Conservation (phyloP, 2,888 invertebrate genomes). For the Pyrgus malvae region DNA sequence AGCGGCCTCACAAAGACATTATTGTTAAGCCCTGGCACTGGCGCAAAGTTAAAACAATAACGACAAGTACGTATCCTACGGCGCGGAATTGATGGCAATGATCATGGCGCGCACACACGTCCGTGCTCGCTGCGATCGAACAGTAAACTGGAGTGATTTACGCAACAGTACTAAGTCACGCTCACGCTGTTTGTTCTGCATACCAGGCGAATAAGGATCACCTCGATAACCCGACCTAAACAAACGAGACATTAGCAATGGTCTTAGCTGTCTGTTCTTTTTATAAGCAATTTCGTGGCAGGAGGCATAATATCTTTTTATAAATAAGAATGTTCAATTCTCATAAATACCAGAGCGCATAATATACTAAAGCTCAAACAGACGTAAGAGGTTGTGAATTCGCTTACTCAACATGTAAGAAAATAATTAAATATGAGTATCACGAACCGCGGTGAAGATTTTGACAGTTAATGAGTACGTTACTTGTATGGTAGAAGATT, state of each 20-base stretch:
- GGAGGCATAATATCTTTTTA: too few relatives aligned
- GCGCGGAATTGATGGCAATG: slow-evolving; percentile 51
- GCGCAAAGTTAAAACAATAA: slow-evolving; percentile 54
- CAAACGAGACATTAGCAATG: slow-evolving; percentile 60
- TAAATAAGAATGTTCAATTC: too few relatives aligned
- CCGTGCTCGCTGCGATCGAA: slow-evolving; percentile 41
- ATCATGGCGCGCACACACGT: slow-evolving; percentile 52
- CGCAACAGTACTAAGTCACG: slow-evolving; percentile 49
- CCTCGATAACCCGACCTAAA: slow-evolving; percentile 68
- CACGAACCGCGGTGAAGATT: slow-evolving; percentile 26
- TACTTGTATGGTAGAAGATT: slow-evolving; percentile 27
- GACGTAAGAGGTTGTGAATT: slow-evolving; percentile 42
- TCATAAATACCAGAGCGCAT: too few relatives aligned
- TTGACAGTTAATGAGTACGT: slow-evolving; percentile 24
- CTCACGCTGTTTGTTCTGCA: slow-evolving; percentile 46
- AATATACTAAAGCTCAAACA: too few relatives aligned
- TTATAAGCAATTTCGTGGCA: slow-evolving; percentile 13
- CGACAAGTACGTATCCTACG: slow-evolving; percentile 48
- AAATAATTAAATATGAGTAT: slow-evolving; percentile 12
- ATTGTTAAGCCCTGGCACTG: slow-evolving; percentile 48
- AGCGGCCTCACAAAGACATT: slow-evolving; percentile 56
- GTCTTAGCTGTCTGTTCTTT: slow-evolving; percentile 48
- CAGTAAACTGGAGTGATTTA: slow-evolving; percentile 41
- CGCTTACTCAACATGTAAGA: slow-evolving; percentile 33
- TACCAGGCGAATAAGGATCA: slow-evolving; percentile 74